Conservation (phyloP, 2,797 vertebrate species). For the Cephalopachus bancanus region DNA sequence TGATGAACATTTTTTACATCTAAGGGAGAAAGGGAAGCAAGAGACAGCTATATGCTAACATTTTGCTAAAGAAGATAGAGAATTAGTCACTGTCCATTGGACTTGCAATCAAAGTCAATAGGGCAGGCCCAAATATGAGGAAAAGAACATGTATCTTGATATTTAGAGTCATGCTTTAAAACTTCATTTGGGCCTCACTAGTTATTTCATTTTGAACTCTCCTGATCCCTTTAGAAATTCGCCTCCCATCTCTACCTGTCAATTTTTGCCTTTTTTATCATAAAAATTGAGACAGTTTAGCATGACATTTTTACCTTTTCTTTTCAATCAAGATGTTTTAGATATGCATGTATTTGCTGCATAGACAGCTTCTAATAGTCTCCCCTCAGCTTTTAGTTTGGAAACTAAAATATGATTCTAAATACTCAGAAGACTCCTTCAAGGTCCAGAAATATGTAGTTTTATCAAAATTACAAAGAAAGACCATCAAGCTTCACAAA, state of each 20-base stretch:
- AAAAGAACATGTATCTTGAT: neutral
- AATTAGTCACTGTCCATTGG: neutral
- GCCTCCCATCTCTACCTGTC: neutral
- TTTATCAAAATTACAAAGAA: constrained; percentile 59
- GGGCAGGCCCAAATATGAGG: neutral
- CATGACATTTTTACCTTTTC: constrained; percentile 37
- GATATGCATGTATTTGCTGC: constrained; percentile 6
- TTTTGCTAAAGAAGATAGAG: constrained; percentile 38
- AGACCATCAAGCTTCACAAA: constrained; percentile 16
- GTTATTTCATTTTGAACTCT: constrained; percentile 9
- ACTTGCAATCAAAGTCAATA: constrained; percentile 40
- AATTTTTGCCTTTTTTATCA: constrained; percentile 56
- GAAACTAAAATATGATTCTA: constrained; percentile 60
- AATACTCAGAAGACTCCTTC: constrained; percentile 42
- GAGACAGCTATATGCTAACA: constrained; percentile 2
- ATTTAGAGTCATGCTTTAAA: constrained; percentile 60
- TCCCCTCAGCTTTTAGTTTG: constrained; percentile 52
- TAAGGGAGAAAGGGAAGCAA: constrained; percentile 5
- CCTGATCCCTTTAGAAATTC: neutral
- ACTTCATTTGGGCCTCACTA: neutral
- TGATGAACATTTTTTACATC: constrained; percentile 22
- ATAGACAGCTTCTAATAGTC: neutral
- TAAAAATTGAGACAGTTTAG: constrained; percentile 30
- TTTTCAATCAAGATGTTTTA: constrained; percentile 53
- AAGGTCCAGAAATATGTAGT: constrained; percentile 25